phyloP scores from a whole-genome alignment of 2,113 vertebrate species.

The Lontra canadensis region DNA sequence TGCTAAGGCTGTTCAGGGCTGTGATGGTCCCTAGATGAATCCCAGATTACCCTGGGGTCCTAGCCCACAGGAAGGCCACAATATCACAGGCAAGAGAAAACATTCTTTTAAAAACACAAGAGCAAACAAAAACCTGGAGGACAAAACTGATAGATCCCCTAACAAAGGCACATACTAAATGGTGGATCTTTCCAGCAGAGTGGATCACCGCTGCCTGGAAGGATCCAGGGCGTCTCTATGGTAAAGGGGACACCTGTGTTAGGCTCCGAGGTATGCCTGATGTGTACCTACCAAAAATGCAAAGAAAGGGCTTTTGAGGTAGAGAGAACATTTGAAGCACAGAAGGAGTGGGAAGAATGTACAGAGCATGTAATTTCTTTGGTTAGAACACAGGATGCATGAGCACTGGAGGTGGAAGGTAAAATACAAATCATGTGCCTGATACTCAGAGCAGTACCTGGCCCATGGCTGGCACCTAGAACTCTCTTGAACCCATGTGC shows the following conservation, averaged over 20 bases:
- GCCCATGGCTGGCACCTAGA: background rate
- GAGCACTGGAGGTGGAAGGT: background rate
- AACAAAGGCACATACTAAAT: background rate
- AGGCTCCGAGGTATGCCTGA: background rate
- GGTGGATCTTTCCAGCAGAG: background rate
- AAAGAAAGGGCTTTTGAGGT: background rate
- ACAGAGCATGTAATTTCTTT: background rate
- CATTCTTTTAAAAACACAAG: background rate
- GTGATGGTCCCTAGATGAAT: background rate
- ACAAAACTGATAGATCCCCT: background rate
- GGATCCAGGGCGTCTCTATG: background rate
- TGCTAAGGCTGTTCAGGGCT: background rate
- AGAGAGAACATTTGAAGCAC: background rate
- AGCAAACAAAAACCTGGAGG: background rate
- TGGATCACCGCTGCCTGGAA: background rate
- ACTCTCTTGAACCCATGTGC: background rate
- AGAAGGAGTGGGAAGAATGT: background rate
- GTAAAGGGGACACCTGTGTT: background rate
- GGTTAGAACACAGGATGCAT: background rate
- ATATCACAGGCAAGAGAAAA: background rate
- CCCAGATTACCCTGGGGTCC: background rate
- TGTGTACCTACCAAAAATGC: background rate
- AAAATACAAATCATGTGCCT: background rate
- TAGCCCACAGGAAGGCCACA: background rate
- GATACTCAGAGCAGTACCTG: background rate